These are phyloP conservation scores for Tortricodes alternella DNA, from an alignment of 2,888 invertebrate genomes.

Conservation along the genomic window DNA sequence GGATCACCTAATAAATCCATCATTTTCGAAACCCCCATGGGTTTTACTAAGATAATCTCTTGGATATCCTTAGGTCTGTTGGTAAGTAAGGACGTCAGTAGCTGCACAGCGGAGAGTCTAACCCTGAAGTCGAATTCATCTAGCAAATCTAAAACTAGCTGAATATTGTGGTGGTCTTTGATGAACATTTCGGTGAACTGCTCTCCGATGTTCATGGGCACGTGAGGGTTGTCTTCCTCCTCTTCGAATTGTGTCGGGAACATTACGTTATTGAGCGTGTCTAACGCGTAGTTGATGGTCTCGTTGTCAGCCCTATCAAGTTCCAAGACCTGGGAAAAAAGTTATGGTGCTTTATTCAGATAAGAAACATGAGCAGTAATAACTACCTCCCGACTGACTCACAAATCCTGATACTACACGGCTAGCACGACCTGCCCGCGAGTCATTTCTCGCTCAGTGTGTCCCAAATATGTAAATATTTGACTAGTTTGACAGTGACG, in stretches of 20 bases:
- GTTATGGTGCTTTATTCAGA: not conserved
- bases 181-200: constrained; percentile 99
- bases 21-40: constrained; percentile 98
- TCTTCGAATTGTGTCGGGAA: constrained; percentile 91
- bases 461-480: no score
- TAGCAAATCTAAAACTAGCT: constrained; percentile 90
- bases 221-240: constrained; percentile 86
- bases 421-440: no score
- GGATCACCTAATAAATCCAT: constrained; percentile 98
- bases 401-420: no score
- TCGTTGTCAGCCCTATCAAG: constrained; percentile 95
- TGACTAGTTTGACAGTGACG: no score
- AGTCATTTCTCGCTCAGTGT: no score
- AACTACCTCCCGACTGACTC: no score
- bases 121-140: constrained; percentile 98
- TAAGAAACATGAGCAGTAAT: no score
- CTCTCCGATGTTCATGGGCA: constrained; percentile 90
- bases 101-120: constrained; percentile 93
- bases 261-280: constrained; percentile 95
- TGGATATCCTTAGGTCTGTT: constrained; percentile 94
- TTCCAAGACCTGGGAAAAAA: constrained; percentile 87
- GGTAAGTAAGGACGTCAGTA: constrained; percentile 93
- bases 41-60: constrained; percentile 93
- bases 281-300: constrained; percentile 94
- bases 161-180: constrained; percentile 93